Percentiles rank a stretch among this genome's conserved stretches.
phyloP scores from a whole-genome alignment of 2,888 invertebrate species.

The Acanthosoma haemorrhoidale region DNA sequence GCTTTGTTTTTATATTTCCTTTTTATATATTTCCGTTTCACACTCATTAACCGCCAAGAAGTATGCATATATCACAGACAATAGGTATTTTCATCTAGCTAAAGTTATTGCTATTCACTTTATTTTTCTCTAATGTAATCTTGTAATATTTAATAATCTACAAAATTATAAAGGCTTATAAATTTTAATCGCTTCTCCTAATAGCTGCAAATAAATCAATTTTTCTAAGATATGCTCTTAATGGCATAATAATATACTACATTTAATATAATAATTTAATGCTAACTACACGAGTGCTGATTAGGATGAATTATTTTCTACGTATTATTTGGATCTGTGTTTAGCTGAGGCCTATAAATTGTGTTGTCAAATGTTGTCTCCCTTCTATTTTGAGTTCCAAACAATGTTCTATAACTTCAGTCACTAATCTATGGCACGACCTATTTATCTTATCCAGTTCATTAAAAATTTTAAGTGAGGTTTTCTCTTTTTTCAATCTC shows the following conservation, averaged over 20 bases:
- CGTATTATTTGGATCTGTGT: no score
- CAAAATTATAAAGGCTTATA: background rate
- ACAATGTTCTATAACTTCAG: no score
- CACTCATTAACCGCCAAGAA: slow-evolving; percentile 17
- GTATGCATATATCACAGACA: slow-evolving; percentile 26
- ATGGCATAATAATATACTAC: background rate
- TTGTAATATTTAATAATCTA: background rate
- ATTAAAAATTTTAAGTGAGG: no score
- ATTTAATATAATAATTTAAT: no score
- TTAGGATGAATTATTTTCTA: no score
- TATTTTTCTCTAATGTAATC: background rate
- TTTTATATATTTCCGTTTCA: slow-evolving; percentile 7
- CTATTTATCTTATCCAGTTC: no score
- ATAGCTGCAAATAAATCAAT: background rate
- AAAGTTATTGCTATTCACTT: background rate
- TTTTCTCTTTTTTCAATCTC: no score
- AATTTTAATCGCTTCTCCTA: background rate
- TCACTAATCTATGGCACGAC: no score
- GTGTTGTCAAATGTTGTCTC: no score
- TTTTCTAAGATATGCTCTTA: background rate
- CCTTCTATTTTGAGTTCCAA: no score
- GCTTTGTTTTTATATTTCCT: slow-evolving; percentile 16
- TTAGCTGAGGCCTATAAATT: no score
- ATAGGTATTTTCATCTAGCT: background rate
- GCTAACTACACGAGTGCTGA: background rate